Conservation (phyloP, 2,113 vertebrate genomes). For the Willisornis vidua region DNA sequence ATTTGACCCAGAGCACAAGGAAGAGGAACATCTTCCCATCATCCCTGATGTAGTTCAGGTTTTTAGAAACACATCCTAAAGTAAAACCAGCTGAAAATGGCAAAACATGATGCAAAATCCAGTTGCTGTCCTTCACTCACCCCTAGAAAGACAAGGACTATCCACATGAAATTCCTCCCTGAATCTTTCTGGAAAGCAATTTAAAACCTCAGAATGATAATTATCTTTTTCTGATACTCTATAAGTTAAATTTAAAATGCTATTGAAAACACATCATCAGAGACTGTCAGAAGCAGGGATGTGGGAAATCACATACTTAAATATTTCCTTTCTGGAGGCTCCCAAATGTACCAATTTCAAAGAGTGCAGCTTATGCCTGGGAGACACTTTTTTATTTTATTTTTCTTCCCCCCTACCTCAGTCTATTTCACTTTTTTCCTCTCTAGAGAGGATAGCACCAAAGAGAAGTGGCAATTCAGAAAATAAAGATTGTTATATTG, state of each 20-base stretch:
- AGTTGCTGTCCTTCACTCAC: not conserved
- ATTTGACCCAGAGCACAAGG: not conserved
- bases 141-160: not conserved
- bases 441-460: not conserved
- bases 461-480: not conserved
- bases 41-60: not conserved
- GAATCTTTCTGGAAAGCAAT: constrained; percentile 31
- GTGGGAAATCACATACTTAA: constrained; percentile 22
- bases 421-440: not conserved
- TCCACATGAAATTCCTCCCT: not conserved
- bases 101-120: not conserved
- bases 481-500: not conserved
- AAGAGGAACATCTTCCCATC: not conserved
- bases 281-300: constrained; percentile 7
- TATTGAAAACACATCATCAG: constrained; percentile 10
- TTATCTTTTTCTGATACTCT: not conserved
- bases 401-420: not conserved
- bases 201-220: constrained; percentile 33
- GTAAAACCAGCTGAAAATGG: not conserved
- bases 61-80: not conserved
- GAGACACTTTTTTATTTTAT: not conserved
- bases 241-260: constrained; percentile 17
- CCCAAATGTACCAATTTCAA: not conserved
- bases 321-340: constrained; percentile 15
- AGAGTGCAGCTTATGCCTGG: not conserved